Evolutionary conservation across 2,888 invertebrate species (phyloP), one percentile per base, ranked within the genome.

Genomic region (Chouioia cunea): DNA sequence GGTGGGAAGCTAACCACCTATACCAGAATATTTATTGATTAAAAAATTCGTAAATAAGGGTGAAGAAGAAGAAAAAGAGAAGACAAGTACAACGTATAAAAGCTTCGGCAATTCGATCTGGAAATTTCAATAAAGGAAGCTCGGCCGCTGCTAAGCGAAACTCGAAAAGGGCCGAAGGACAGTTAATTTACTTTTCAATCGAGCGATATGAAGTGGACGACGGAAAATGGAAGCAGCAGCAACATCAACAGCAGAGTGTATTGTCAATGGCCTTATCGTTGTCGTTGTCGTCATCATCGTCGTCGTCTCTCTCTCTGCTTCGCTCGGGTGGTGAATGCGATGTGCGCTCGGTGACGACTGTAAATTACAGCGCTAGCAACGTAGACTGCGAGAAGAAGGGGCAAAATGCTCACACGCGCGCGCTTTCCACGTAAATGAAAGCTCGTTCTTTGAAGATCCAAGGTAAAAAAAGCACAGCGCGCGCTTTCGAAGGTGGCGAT

Each of bases 131-230:
- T 57, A 50, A 62, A 68, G 36, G 56, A 63, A 62, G 27, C 27
- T 27, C 27, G 27, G 27, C 27, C 3, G 27, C 27, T 14, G 52
- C 52, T n/a, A n/a, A n/a, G 12, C 20, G 15, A n/a, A 10, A 23
- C 14, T 53, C 43, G 22, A 58, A 54, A 54, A 4, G 8, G 46
- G 23, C 43, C 44, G 44, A 65, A 62, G 23, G 62, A 62, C 50
- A 57, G 46, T 68, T 68, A 50, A 62, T 68, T 68, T 57, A 63
- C 27, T 62, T 68, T 57, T 63, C 44, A 68, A 62, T 68, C 56
- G 22, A 15, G 50, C 47, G 43, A 56, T 62, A 62, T 48, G 44
- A 47, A 56, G 23, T 68, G 43, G 43, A 50, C 36, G n/a, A 47
- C 56, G 56, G 50, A 36, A 57, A 57, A 57, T 65, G 57, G 57